These are phyloP conservation scores for Sparidentex hasta DNA, from an alignment of 2,797 vertebrate genomes.

Conservation along the genomic window DNA sequence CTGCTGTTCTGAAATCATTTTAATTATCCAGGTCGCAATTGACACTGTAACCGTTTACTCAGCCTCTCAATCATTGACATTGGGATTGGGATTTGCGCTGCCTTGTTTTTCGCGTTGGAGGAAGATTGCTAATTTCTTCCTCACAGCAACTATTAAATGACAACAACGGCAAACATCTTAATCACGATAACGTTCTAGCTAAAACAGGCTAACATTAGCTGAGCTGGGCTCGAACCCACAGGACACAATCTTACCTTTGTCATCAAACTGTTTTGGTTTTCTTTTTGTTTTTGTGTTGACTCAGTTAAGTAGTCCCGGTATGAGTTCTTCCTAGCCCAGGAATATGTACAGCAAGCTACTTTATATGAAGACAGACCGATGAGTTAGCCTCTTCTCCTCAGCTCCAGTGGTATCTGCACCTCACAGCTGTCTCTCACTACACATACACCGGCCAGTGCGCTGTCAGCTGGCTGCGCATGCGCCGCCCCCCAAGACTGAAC, in stretches of 20 bases:
- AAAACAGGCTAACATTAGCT: slow-evolving; percentile 48
- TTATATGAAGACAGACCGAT: not conserved
- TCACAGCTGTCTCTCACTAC: slow-evolving; percentile 23
- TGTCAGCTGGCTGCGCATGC: slow-evolving; percentile 45
- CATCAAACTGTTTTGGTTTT: slow-evolving; percentile 38
- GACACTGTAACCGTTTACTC: not conserved
- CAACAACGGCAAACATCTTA: not conserved
- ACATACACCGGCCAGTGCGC: slow-evolving; percentile 19
- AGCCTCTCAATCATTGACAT: not conserved
- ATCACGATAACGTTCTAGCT: slow-evolving; percentile 6
- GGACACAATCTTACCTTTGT: slow-evolving; percentile 56
- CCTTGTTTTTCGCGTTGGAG: not conserved
- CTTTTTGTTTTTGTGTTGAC: slow-evolving; percentile 1
- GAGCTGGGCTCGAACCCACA: not conserved
- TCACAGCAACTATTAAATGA: not conserved
- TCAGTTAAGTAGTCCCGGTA: not conserved
- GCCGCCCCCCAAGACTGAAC: not conserved
- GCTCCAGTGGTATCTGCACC: not conserved
- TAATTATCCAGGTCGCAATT: not conserved
- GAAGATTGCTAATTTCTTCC: accelerated
- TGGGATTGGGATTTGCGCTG: no score
- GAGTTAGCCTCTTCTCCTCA: not conserved
- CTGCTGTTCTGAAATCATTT: not conserved
- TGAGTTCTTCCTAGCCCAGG: not conserved
- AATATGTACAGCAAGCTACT: not conserved